phyloP scores from a whole-genome alignment of 2,888 invertebrate species.

The Eupithecia inturbata region DNA sequence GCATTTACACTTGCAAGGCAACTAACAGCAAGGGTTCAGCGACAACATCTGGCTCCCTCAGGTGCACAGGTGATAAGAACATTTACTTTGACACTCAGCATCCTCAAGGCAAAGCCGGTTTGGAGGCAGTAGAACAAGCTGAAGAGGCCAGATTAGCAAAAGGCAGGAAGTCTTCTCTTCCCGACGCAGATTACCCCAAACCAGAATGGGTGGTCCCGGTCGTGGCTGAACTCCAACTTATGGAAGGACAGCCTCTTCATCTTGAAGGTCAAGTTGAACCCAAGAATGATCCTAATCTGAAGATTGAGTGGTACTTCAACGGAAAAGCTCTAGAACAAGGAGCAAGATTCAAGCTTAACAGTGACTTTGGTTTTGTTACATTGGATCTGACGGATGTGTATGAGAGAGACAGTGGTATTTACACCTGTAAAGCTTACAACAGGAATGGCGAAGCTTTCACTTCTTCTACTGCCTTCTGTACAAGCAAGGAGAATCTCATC shows the following conservation, averaged over 20 bases:
- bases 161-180: conserved; percentile 87
- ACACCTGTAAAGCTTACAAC: conserved; percentile 95
- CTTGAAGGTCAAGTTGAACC: conserved; percentile 98
- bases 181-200: conserved; percentile 91
- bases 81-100: conserved; percentile 96
- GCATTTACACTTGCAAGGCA: conserved; percentile 95
- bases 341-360: conserved; percentile 95
- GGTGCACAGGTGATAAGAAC: conserved; percentile 91
- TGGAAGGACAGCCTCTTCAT: conserved; percentile 93
- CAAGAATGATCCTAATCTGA: conserved; percentile 94
- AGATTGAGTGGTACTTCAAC: conserved; percentile 97
- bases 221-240: conserved; percentile 90
- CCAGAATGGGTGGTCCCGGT: conserved; percentile 94
- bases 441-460: conserved; percentile 96
- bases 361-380: conserved; percentile 98
- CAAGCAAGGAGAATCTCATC: conserved; percentile 91
- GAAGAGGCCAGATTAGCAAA: conserved; percentile 92
- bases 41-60: conserved; percentile 94
- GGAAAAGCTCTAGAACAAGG: conserved; percentile 94
- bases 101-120: conserved; percentile 95
- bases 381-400: conserved; percentile 96
- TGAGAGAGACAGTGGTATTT: conserved; percentile 96
- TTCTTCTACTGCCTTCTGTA: conserved; percentile 93
- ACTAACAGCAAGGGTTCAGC: conserved; percentile 94
- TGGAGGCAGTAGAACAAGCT: conserved; percentile 94